Evolutionary conservation across 2,888 invertebrate species (phyloP), one percentile per base, ranked within the genome.

Genomic region (Oxytorus armatus): DNA sequence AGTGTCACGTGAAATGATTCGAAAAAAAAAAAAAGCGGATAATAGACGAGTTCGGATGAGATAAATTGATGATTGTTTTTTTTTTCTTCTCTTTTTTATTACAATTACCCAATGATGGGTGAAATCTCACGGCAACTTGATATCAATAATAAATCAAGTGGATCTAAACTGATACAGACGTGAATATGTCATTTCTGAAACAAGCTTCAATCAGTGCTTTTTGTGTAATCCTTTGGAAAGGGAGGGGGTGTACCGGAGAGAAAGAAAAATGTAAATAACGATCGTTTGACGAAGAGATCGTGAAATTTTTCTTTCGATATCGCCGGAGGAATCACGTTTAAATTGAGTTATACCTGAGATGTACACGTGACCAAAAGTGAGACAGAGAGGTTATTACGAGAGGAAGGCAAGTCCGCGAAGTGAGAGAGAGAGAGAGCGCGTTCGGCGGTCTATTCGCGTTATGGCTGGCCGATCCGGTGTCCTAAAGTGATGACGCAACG

Each of bases 401-500:
- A 65, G 49, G 69, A 53, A 61, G 61, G 66, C 77, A 65, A 77
- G 51, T 63, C 66, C n/a, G n/a, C n/a, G n/a, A n/a, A n/a, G n/a
- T n/a, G n/a, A n/a, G n/a, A n/a, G 74, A 72, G 79, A 84, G 85
- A 83, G 82, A 86, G 86, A 66, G 87, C 86, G 85, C 86, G 85
- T 86, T 88, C n/a, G n/a, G n/a, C n/a, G n/a, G n/a, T n/a, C n/a
- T n/a, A n/a, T n/a, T n/a, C 86, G 87, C 88, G 88, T 86, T 77
- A n/a, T n/a, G n/a, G 80, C 73, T 87, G 86, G 84, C n/a, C 89
- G 88, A 89, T 89, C 87, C 88, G 89, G 88, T n/a, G n/a, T 88
- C 89, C 88, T 91, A 90, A 91, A 92, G 91, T 90, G 90, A 86
- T 91, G 92, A 92, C 91, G 92, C 88, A 92, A 92, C 90, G 86